Conservation (phyloP, 1,140 invertebrate species). For the Drosophila oshimai region DNA sequence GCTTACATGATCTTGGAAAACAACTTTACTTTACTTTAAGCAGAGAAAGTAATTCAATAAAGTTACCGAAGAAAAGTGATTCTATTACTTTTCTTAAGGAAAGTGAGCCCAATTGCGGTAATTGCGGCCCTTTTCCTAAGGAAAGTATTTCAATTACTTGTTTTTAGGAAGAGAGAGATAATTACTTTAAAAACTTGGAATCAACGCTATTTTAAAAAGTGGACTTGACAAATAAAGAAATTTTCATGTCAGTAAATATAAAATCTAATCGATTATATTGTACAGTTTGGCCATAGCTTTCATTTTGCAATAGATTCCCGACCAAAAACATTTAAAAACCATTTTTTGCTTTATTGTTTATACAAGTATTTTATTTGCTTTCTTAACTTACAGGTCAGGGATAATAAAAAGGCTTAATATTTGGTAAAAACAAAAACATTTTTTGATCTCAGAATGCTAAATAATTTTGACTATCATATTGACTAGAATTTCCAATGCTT, state of each 20-base stretch:
- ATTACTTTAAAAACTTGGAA: neutral
- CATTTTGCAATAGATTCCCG: neutral
- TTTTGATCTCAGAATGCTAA: conserved; percentile 21
- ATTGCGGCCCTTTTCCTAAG: neutral
- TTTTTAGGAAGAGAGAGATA: neutral
- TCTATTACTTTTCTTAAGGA: neutral
- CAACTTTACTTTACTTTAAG: neutral
- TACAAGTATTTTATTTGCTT: conserved; percentile 14
- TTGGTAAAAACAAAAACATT: conserved; percentile 19
- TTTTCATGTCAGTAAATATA: neutral
- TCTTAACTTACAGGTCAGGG: neutral
- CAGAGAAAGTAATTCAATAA: neutral
- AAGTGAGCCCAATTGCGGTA: neutral
- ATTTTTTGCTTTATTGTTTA: neutral
- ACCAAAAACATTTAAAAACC: neutral
- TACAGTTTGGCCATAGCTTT: neutral
- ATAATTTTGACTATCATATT: conserved; percentile 38
- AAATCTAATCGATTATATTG: no score
- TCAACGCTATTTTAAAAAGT: neutral
- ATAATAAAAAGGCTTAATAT: conserved; percentile 13
- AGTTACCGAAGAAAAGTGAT: neutral
- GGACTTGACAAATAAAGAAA: neutral
- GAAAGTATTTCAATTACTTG: neutral
- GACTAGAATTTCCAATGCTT: conserved; percentile 49
- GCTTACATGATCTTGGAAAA: neutral